Evolutionary conservation across 2,888 invertebrate genomes (phyloP), one percentile per base, ranked within the genome.

Genomic region (Dasysyrphus albostriatus): DNA sequence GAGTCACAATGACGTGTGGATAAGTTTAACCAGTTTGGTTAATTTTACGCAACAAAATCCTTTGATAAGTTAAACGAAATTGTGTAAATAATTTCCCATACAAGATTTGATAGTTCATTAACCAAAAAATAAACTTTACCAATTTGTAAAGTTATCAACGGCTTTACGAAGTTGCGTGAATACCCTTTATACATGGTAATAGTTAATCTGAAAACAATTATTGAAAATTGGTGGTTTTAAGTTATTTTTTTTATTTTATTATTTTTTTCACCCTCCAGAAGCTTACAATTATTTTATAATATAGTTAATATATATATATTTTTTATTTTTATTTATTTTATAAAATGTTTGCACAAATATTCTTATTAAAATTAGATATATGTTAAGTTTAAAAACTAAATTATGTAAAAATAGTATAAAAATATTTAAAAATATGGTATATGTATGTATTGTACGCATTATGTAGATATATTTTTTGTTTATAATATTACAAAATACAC

Each of bases 341-440:
- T 65, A 47, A 47, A 49, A 16, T 29, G 10, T 65, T 67, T 67
- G 67, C 67, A 67, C 67, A 67, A 67, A 34, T 67, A 34, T 47
- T 47, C 67, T 67, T 67, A 67, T 24, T 6, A 32, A 44, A 65
- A 49, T 5, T 65, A 67, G n/a, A n/a, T n/a, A n/a, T n/a, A 19
- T 44, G 10, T 29, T 61, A 63, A 44, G 24, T 63, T 32, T 32
- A n/a, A 63, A 61, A 19, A 58, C 6, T 10, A 44, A 29, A 16
- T 32, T 49, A 49, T 67, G 34, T 49, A 49, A 67, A 37, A 8
- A 49, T 65, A 49, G 47, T 47, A 5, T 32, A 37, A 49, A 67
- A 49, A 49, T 49, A 42, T 65, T 47, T 65, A 16, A n/a, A 29
- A 51, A n/a, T 42, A 61, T 61, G 3, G 32, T 29, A 47, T 8